Percentiles rank a stretch among this genome's conserved stretches.
These are phyloP conservation scores for Tichodroma muraria DNA, from an alignment of 2,113 vertebrate genomes.

Conservation along the genomic window DNA sequence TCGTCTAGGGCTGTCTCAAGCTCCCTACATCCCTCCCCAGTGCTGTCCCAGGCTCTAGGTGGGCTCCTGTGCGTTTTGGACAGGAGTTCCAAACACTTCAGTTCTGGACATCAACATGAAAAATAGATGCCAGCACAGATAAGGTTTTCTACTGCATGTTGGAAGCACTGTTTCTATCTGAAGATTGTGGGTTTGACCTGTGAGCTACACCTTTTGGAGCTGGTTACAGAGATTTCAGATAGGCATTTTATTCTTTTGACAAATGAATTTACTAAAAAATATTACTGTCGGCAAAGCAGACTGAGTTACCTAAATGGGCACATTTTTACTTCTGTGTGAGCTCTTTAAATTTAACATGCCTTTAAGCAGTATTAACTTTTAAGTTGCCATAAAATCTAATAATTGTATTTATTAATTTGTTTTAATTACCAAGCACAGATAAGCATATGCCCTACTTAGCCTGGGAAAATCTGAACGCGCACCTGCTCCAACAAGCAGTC, in stretches of 20 bases:
- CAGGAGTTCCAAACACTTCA: background rate
- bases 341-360: slow-evolving; percentile 41
- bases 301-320: background rate
- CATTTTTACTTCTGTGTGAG: background rate
- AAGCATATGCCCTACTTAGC: slow-evolving; percentile 54
- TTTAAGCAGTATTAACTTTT: slow-evolving; percentile 65
- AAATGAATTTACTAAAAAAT: background rate
- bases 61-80: background rate
- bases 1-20: background rate
- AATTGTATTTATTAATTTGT: slow-evolving; percentile 74
- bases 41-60: background rate
- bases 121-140: background rate
- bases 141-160: background rate
- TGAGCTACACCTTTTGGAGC: background rate
- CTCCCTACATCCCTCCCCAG: background rate
- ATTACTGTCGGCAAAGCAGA: background rate
- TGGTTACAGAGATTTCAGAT: background rate
- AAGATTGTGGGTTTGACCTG: background rate
- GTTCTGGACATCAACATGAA: background rate
- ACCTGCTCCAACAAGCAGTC: slow-evolving; percentile 58
- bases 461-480: slow-evolving; percentile 26
- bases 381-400: slow-evolving; percentile 68
- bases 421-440: slow-evolving; percentile 64
- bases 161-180: background rate
- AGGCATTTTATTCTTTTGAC: background rate